Evolutionary conservation across 2,797 vertebrate genomes (phyloP).

Genomic region (Pipistrellus pygmaeus): DNA sequence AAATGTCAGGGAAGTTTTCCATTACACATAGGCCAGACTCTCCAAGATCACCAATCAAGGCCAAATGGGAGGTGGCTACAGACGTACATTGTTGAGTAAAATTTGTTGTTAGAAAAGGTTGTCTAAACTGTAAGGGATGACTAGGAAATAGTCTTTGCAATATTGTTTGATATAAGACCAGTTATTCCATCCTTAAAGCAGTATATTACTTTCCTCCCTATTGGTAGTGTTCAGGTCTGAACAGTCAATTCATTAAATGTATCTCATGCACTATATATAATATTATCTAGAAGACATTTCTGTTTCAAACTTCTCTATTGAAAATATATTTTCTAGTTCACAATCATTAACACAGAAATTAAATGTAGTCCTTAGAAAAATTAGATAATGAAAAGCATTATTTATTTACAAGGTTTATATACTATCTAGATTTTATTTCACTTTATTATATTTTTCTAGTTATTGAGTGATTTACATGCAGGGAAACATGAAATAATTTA

Average conservation of each 20-base stretch:
- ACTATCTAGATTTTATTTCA: constrained; percentile 60
- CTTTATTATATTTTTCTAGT: constrained; percentile 56
- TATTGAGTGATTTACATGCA: constrained; percentile 47
- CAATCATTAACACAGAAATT: neutral
- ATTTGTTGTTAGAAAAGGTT: neutral
- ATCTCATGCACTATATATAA: too few species aligned
- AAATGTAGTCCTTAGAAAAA: constrained; percentile 35
- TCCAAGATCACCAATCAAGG: neutral
- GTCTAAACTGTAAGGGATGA: neutral
- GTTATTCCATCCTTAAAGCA: neutral
- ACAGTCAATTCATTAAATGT: neutral
- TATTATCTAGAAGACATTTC: neutral
- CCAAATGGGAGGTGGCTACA: neutral
- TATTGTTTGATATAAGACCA: neutral
- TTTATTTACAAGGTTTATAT: neutral
- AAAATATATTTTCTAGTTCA: constrained; percentile 21
- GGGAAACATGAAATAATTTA: constrained; percentile 72
- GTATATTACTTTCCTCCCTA: neutral
- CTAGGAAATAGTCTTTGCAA: neutral
- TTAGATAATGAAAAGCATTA: constrained; percentile 56
- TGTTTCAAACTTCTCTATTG: neutral
- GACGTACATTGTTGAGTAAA: neutral
- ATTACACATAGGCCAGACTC: neutral
- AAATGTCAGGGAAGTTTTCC: neutral
- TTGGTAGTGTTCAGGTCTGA: neutral